A percentile compares a stretch with the other conserved stretches of the same genome.
Conservation (phyloP, 1,140 invertebrate species). For the Philotrypesis tridentata region DNA sequence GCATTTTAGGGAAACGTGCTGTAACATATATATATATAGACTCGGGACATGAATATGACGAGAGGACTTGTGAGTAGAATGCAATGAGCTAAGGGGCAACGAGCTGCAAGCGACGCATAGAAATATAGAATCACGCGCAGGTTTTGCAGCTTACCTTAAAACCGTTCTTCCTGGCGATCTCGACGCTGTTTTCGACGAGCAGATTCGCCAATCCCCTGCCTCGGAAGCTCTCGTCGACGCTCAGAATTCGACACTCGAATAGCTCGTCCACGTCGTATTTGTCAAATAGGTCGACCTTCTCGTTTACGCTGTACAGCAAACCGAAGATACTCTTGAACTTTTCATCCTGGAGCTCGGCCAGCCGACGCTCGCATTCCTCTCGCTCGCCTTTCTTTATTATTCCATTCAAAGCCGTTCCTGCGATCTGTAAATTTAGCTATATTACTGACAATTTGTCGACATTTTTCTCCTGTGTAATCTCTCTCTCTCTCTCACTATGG, state of each 20-base stretch:
- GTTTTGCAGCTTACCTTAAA: conserved; percentile 80
- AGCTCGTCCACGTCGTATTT: conserved; percentile 81
- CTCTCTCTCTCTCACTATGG: too few species aligned
- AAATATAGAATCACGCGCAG: too few species aligned
- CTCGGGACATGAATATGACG: too few species aligned
- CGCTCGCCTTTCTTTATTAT: conserved; percentile 76
- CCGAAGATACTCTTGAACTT: conserved; percentile 81
- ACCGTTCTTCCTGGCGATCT: conserved; percentile 78
- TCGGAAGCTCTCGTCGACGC: conserved; percentile 80
- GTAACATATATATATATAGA: conserved; percentile 62
- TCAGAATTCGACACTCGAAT: conserved; percentile 87
- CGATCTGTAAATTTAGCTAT: conserved; percentile 77
- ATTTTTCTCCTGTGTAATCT: too few species aligned
- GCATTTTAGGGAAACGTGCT: conserved; percentile 68
- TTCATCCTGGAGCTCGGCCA: conserved; percentile 75
- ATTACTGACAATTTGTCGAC: too few species aligned
- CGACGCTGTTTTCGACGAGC: conserved; percentile 79
- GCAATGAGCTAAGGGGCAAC: too few species aligned
- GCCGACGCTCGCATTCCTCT: conserved; percentile 75
- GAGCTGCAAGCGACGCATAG: too few species aligned
- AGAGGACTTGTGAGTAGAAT: too few species aligned
- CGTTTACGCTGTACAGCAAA: conserved; percentile 78
- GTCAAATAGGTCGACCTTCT: conserved; percentile 77
- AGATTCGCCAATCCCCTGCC: conserved; percentile 82
- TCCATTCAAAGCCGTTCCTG: conserved; percentile 80